A percentile compares a stretch with the other conserved stretches of the same genome.
phyloP scores from a whole-genome alignment of 2,113 vertebrate genomes.

The Salvelinus sp. region DNA sequence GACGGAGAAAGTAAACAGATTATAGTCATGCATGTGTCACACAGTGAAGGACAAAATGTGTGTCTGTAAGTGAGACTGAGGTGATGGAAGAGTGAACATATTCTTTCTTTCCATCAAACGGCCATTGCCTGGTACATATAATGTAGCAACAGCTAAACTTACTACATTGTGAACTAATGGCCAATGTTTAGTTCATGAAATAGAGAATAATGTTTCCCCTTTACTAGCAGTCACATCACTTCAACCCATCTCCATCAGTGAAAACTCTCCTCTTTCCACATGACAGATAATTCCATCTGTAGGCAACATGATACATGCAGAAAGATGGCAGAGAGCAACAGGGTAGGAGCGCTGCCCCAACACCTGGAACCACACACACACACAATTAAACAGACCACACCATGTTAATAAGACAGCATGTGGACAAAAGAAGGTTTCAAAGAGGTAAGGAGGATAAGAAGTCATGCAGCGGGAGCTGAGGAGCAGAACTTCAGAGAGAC shows the following conservation, averaged over 20 bases:
- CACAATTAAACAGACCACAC: background rate
- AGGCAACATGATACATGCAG: background rate
- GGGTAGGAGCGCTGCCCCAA: background rate
- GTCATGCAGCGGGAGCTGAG: background rate
- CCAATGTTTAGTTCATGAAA: background rate
- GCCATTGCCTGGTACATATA: too few species aligned
- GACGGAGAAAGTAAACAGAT: background rate
- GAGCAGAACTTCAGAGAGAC: too few species aligned
- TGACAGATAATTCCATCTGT: background rate
- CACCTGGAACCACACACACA: background rate
- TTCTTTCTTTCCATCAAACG: too few species aligned
- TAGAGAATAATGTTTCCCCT: background rate
- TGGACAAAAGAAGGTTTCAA: background rate
- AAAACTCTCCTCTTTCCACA: background rate
- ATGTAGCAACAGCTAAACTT: too few species aligned
- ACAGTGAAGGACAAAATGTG: background rate
- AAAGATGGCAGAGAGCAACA: background rate
- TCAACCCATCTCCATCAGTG: background rate
- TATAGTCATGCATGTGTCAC: background rate
- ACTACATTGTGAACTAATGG: background rate
- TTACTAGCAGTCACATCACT: background rate
- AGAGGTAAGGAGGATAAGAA: background rate
- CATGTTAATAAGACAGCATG: background rate
- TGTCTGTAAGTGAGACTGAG: background rate
- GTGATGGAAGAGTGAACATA: background rate